These are phyloP conservation scores for Propithecus coquereli DNA, from an alignment of 2,113 vertebrate genomes.

Conservation along the genomic window DNA sequence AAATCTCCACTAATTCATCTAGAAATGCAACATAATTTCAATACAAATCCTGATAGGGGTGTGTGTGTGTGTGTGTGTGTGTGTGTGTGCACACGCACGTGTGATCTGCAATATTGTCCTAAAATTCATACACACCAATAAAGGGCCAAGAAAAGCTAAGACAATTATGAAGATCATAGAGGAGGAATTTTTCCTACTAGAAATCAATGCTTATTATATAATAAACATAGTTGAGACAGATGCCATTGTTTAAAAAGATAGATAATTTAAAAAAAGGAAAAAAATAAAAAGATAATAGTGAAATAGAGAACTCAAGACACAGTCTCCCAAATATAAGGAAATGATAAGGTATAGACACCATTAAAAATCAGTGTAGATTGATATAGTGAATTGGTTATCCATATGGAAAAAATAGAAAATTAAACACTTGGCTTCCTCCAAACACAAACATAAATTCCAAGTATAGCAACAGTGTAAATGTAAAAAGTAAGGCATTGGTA, in stretches of 20 bases:
- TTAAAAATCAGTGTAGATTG: neutral
- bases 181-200: neutral
- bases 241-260: neutral
- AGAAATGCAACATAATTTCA: neutral
- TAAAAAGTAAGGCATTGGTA: neutral
- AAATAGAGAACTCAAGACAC: neutral
- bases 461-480: neutral
- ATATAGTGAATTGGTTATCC: neutral
- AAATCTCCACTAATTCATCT: neutral
- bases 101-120: neutral
- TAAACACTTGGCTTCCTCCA: neutral
- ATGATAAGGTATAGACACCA: neutral
- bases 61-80: too few species aligned
- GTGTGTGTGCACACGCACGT: too few species aligned
- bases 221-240: neutral
- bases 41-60: neutral
- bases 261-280: too few species aligned
- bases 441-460: neutral
- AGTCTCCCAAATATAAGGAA: neutral
- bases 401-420: neutral
- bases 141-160: neutral
- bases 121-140: neutral
- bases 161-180: neutral
- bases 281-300: too few species aligned
- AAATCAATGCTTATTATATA: neutral